A percentile compares a stretch with the other conserved stretches of the same genome.
These are phyloP conservation scores for Prionace glauca DNA, from an alignment of 2,797 vertebrate species.

Conservation along the genomic window DNA sequence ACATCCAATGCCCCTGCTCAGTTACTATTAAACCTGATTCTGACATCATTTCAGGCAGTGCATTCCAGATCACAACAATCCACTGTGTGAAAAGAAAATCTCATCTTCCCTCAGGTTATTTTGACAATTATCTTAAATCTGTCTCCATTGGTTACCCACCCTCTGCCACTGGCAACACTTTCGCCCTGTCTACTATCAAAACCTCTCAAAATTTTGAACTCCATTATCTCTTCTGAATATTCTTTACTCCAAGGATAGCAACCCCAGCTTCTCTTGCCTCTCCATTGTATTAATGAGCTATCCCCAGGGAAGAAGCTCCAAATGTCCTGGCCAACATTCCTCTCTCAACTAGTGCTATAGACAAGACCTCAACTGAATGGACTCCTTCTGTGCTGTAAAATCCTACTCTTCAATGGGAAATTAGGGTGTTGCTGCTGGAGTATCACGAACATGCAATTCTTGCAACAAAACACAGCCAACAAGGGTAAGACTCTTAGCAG, in stretches of 20 bases:
- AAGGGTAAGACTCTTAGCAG: no score
- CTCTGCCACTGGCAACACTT: neutral
- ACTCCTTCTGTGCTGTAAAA: neutral
- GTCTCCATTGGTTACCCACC: no score
- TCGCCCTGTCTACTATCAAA: neutral
- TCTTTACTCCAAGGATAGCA: neutral
- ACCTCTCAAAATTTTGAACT: neutral
- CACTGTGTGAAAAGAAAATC: neutral
- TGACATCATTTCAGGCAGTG: neutral
- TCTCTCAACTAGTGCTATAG: neutral
- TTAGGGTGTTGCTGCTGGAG: neutral
- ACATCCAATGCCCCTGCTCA: neutral
- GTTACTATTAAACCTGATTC: neutral
- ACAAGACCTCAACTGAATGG: no score
- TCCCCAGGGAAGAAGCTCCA: neutral
- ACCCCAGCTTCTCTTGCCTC: neutral
- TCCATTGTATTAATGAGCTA: neutral
- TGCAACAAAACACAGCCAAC: neutral
- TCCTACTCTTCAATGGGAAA: neutral
- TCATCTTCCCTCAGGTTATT: neutral
- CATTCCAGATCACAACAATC: neutral
- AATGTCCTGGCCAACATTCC: neutral
- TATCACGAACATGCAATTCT: neutral
- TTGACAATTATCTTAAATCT: neutral
- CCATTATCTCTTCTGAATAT: neutral